These are phyloP conservation scores for Thalpophila matura DNA, from an alignment of 2,888 invertebrate genomes.

Conservation along the genomic window DNA sequence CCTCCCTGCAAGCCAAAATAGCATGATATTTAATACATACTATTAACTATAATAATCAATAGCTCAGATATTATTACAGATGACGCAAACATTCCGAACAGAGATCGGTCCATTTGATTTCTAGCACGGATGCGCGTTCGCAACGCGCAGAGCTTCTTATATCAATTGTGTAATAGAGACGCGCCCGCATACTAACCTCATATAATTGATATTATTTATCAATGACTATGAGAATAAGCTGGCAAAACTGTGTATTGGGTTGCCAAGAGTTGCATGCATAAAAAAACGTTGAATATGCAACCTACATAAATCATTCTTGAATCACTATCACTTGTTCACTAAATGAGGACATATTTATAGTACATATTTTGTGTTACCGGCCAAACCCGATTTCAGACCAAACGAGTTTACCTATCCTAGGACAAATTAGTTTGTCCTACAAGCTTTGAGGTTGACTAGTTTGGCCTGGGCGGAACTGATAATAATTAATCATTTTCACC, in stretches of 20 bases:
- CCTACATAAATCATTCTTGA: neutral
- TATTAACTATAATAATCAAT: constrained; percentile 21
- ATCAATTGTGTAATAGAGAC: constrained; percentile 61
- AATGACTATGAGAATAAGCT: constrained; percentile 46
- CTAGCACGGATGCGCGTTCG: constrained; percentile 74
- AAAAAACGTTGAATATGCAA: neutral
- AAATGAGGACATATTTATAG: no score
- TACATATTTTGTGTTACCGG: no score
- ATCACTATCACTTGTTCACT: no score
- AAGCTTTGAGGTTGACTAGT: no score
- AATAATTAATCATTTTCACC: no score
- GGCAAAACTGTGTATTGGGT: constrained; percentile 16
- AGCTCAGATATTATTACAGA: constrained; percentile 39
- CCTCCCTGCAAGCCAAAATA: neutral
- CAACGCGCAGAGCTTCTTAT: constrained; percentile 41
- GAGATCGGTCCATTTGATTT: constrained; percentile 76
- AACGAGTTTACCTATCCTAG: no score
- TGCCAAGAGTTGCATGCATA: constrained; percentile 16
- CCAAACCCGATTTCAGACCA: no score
- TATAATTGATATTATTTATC: constrained; percentile 43
- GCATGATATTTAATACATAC: constrained; percentile 2
- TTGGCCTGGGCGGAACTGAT: no score
- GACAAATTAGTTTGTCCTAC: no score
- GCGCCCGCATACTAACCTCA: constrained; percentile 56
- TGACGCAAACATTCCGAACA: constrained; percentile 67